These are phyloP conservation scores for Eupithecia centaureata DNA, from an alignment of 2,888 invertebrate species.

Conservation along the genomic window DNA sequence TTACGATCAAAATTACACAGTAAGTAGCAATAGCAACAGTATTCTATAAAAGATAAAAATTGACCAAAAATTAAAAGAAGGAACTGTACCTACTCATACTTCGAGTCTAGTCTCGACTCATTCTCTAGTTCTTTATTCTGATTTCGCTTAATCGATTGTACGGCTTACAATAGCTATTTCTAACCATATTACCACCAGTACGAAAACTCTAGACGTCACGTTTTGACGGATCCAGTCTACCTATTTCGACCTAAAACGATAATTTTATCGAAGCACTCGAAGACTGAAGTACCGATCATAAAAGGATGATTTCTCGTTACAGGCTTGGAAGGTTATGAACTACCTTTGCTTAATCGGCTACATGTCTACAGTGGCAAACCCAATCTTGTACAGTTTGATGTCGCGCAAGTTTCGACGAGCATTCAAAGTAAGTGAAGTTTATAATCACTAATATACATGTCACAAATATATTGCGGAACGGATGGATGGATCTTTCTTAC, in stretches of 20 bases:
- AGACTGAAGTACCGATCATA: not conserved
- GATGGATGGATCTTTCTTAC: too few species aligned
- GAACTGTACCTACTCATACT: too few species aligned
- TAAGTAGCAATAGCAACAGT: too few species aligned
- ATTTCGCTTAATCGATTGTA: too few species aligned
- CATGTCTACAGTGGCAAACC: constrained; percentile 72
- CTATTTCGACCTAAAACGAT: not conserved
- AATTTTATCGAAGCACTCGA: not conserved
- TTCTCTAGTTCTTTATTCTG: too few species aligned
- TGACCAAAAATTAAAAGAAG: too few species aligned
- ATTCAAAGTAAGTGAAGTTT: constrained; percentile 71
- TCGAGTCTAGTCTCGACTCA: too few species aligned
- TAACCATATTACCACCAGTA: too few species aligned
- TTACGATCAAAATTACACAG: constrained; percentile 65
- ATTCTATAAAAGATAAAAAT: too few species aligned
- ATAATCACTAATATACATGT: too few species aligned
- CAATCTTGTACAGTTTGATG: constrained; percentile 76
- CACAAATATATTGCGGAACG: too few species aligned
- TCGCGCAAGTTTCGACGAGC: constrained; percentile 73
- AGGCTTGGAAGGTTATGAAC: constrained; percentile 71
- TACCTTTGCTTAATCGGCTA: constrained; percentile 71
- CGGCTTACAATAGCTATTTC: too few species aligned
- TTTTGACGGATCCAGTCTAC: not conserved
- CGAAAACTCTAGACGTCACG: not conserved
- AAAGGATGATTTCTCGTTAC: constrained; percentile 35